Conservation (phyloP, 53 echinoderm and acorn worm genomes). For the Holothuria leucospilota region DNA sequence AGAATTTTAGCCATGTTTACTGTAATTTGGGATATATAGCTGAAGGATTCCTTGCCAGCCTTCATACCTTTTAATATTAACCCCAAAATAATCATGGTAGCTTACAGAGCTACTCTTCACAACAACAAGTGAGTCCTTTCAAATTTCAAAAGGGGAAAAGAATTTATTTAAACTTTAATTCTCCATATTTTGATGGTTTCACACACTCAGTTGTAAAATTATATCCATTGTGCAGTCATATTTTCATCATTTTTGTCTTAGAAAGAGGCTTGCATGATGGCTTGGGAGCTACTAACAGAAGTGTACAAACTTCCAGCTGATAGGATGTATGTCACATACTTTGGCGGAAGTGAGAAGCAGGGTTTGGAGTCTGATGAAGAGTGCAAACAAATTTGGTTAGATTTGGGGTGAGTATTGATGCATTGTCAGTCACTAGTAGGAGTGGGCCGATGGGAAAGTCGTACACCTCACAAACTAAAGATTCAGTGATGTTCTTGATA, state of each 20-base stretch:
- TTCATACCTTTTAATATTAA: too few species aligned
- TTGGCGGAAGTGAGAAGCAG: constrained; percentile 77
- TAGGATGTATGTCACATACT: constrained; percentile 92
- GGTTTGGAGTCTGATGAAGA: constrained; percentile 84
- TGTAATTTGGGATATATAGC: too few species aligned
- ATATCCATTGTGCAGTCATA: background rate
- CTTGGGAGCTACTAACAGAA: constrained; percentile 85
- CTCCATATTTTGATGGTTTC: background rate
- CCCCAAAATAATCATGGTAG: too few species aligned
- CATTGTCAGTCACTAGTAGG: too few species aligned
- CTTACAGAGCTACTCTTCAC: too few species aligned
- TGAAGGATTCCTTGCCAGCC: too few species aligned
- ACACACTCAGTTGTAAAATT: background rate
- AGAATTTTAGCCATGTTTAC: too few species aligned
- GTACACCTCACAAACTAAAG: too few species aligned
- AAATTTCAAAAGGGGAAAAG: too few species aligned
- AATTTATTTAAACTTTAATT: background rate
- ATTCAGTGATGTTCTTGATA: too few species aligned
- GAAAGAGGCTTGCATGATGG: constrained; percentile 87
- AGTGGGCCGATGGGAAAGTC: too few species aligned
- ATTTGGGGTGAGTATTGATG: constrained; percentile 77
- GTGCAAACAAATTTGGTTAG: constrained; percentile 88
- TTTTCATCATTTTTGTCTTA: constrained; percentile 14
- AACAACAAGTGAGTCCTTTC: too few species aligned
- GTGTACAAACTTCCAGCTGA: constrained; percentile 85